These are phyloP conservation scores for Drosophila carrolli DNA, from an alignment of 1,140 invertebrate species.

Conservation along the genomic window DNA sequence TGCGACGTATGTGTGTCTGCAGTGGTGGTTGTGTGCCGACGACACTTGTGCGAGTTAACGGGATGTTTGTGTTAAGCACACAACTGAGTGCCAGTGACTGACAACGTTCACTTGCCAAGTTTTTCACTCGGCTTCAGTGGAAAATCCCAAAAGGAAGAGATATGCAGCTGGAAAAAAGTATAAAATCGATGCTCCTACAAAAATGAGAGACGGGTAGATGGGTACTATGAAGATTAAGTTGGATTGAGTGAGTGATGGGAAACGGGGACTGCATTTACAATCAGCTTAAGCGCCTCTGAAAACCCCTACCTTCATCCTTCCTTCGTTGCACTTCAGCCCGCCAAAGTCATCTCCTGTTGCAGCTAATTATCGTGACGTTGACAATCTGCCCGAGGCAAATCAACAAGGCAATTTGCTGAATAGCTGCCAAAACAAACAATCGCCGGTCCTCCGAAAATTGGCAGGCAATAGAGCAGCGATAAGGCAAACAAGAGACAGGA, in stretches of 20 bases:
- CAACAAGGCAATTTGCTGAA: slow-evolving; percentile 44
- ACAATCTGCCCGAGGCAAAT: slow-evolving; percentile 39
- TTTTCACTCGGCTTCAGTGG: slow-evolving; percentile 44
- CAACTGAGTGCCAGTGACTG: slow-evolving; percentile 36
- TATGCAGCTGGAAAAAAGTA: slow-evolving; percentile 29
- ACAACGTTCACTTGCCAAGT: slow-evolving; percentile 50
- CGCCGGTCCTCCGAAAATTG: slow-evolving; percentile 37
- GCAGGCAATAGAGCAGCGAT: slow-evolving; percentile 43
- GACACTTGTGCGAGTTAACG: slow-evolving; percentile 47
- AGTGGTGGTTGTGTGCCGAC: slow-evolving; percentile 33
- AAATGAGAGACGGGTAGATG: slow-evolving; percentile 7
- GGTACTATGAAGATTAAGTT: slow-evolving; percentile 13
- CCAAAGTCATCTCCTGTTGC: slow-evolving; percentile 36
- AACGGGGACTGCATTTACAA: slow-evolving; percentile 43
- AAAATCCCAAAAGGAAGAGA: slow-evolving; percentile 24
- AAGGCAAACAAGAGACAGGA: slow-evolving; percentile 15
- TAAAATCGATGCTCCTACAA: slow-evolving; percentile 59
- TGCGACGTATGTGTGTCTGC: slow-evolving; percentile 5
- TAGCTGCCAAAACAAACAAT: slow-evolving; percentile 37
- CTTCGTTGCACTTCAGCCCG: neutral
- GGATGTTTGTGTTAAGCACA: slow-evolving; percentile 56
- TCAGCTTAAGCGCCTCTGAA: slow-evolving; percentile 39
- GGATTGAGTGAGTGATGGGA: slow-evolving; percentile 16
- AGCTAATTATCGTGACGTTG: slow-evolving; percentile 63
- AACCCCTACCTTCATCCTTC: no score